phyloP scores from a whole-genome alignment of 2,888 invertebrate species.

The Celastrina argiolus region DNA sequence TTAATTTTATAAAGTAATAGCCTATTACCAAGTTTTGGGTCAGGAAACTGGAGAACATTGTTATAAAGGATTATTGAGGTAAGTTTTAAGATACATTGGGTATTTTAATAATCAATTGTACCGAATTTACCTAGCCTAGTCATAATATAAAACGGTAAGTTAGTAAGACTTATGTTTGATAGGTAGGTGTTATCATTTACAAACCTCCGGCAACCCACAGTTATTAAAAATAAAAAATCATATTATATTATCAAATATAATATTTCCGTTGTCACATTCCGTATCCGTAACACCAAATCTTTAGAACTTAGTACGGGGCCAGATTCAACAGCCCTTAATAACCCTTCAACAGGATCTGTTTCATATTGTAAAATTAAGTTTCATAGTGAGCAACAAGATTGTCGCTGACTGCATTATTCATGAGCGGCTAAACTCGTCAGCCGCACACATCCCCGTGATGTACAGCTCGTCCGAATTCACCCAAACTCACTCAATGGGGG shows the following conservation, averaged over 20 bases:
- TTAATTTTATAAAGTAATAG: constrained; percentile 32
- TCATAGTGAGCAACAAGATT: constrained; percentile 19
- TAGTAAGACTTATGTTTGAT: too few relatives aligned
- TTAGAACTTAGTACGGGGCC: not conserved
- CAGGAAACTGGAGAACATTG: constrained; percentile 14
- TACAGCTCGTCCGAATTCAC: constrained; percentile 5
- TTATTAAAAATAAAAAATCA: too few relatives aligned
- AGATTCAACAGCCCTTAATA: not conserved
- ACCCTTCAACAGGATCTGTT: not conserved
- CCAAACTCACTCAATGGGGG: constrained; percentile 7
- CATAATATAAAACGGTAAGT: too few relatives aligned
- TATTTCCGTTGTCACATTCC: too few relatives aligned
- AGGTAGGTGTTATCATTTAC: too few relatives aligned
- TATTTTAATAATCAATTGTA: too few relatives aligned
- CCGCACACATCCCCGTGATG: constrained; percentile 17
- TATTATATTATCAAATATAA: too few relatives aligned
- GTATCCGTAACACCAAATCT: too few relatives aligned
- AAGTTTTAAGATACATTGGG: not conserved
- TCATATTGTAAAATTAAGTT: constrained; percentile 22
- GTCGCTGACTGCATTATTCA: constrained; percentile 21
- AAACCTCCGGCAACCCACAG: too few relatives aligned
- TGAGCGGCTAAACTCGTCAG: constrained; percentile 18
- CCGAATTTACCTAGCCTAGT: too few relatives aligned
- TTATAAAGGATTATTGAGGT: constrained; percentile 16
- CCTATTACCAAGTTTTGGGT: constrained; percentile 24